Base-by-base conservation (phyloP, 2,888 invertebrate genomes). In the Sepiola atlantica region DNA sequence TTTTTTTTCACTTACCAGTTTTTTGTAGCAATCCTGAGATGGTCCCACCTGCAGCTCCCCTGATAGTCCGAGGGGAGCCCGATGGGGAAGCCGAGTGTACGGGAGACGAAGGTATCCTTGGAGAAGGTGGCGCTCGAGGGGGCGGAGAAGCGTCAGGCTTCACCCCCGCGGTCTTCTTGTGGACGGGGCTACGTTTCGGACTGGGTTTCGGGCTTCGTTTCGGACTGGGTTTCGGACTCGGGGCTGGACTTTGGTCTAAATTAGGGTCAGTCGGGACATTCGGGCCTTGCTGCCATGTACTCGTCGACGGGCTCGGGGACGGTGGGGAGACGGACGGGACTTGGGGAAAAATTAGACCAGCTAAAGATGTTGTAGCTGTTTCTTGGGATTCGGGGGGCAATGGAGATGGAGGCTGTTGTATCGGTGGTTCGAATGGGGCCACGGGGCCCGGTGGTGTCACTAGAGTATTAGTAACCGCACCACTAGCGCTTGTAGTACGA, bases 21-120 rank as follows among this genome's bases (percentile, higher is more conserved):
- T 77, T 77, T 77, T 77, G 77, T 77, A 77, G 77, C n/a, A 77
- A n/a, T 77, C 77, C 77, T 77, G 77, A 77, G n/a, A 77, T n/a
- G n/a, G 77, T n/a, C 77, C 77, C 77, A n/a, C 77, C 77, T n/a
- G 77, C 77, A 77, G 77, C 77, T 16, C 77, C 77, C 77, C 77
- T 77, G 77, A 77, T 77, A 77, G 77, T 77, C n/a, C 77, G 77
- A 32, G 77, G 77, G n/a, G 77, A 77, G 77, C 77, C 77, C 77
- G 77, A 77, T 1, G 77, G 77, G n/a, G 77, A 77, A 77, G 77
- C 77, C 77, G 77, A 77, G n/a, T 77, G 77, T 14, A n/a, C 77
- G 14, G 77, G 77, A 77, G 77, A 77, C n/a, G 77, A 77, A 77
- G 77, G 77, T 77, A 77, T 77, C 77, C 77, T 77, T 77, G 77